Base-by-base conservation (phyloP, 1,140 invertebrate genomes). In the Euwallacea similis region DNA sequence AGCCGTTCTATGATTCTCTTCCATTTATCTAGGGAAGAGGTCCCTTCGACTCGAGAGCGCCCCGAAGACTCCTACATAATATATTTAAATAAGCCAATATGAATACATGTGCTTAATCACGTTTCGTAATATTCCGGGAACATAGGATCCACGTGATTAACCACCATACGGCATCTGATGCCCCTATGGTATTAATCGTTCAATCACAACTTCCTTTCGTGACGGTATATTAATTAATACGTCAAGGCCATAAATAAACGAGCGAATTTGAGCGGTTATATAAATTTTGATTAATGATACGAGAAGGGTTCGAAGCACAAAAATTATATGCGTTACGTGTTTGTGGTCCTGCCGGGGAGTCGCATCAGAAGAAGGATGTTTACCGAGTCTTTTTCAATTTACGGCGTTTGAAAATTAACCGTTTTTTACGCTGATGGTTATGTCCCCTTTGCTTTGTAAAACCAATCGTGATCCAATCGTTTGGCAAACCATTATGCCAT, bases 171-270 rank as follows among this genome's bases (percentile, higher is more conserved):
- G 46, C 63, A 65, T 65, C 63, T 53, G 63, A 65, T 65, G 47
- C 63, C 63, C 63, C 44, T 47, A 65, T 54, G 13, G 61, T 47
- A 58, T 56, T 66, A 66, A 66, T 66, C 65, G 53, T 58, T 66
- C 65, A 66, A 66, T 66, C 65, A 66, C 65, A 66, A 58, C 54
- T 66, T 66, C 65, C 65, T 66, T 66, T 66, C 65, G 53, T 66
- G 65, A 66, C 65, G 65, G 53, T 66, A 58, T 66, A 66, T 66
- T 66, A 66, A 66, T 66, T 66, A 66, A 66, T 66, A 66, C 65
- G 65, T 66, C 65, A 66, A 56, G 55, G 55, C 65, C 54, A 66
- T 66, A 66, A 66, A 58, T 66, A 66, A 66, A 58, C 65, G 65
- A 44, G 53, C 60, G 63, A 65, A 65, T 65, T 65, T 65, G 63